phyloP scores from a whole-genome alignment of 2,113 vertebrate genomes.

The Ptilorrhoa leucosticta region DNA sequence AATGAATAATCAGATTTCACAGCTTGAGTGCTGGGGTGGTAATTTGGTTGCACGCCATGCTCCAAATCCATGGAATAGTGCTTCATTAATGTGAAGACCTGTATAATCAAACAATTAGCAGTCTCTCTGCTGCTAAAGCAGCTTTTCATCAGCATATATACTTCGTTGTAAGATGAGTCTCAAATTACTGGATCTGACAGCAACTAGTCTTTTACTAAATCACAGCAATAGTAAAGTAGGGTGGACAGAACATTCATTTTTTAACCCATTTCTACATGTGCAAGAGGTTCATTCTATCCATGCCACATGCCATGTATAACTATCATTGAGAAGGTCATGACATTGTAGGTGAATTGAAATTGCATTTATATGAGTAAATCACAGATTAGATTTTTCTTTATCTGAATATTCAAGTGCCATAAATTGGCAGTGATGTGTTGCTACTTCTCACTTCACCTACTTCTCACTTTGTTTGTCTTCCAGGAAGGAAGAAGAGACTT shows the following conservation, averaged over 20 bases:
- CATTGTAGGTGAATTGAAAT: neutral
- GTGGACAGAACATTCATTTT: conserved; percentile 15
- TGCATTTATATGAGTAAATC: neutral
- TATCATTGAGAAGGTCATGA: neutral
- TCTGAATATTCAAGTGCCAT: neutral
- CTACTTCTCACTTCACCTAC: neutral
- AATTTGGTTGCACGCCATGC: conserved; percentile 97
- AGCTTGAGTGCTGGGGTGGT: conserved; percentile 97
- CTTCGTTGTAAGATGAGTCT: conserved; percentile 79
- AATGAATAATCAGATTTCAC: conserved; percentile 99
- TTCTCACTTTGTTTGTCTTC: neutral
- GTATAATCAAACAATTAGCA: conserved; percentile 99
- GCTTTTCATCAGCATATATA: conserved; percentile 92
- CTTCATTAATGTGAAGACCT: conserved; percentile 99
- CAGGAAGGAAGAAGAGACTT: neutral
- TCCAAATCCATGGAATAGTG: conserved; percentile 94
- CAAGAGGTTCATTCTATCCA: neutral
- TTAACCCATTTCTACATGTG: neutral
- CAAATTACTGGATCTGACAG: conserved; percentile 73
- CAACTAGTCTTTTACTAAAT: conserved; percentile 62
- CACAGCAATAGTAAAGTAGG: neutral
- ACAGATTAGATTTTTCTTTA: neutral
- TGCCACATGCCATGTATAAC: neutral
- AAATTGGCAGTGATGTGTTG: neutral
- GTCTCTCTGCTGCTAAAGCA: conserved; percentile 83